Evolutionary conservation across 2,888 invertebrate species (phyloP).

Genomic region (Acheta domesticus): DNA sequence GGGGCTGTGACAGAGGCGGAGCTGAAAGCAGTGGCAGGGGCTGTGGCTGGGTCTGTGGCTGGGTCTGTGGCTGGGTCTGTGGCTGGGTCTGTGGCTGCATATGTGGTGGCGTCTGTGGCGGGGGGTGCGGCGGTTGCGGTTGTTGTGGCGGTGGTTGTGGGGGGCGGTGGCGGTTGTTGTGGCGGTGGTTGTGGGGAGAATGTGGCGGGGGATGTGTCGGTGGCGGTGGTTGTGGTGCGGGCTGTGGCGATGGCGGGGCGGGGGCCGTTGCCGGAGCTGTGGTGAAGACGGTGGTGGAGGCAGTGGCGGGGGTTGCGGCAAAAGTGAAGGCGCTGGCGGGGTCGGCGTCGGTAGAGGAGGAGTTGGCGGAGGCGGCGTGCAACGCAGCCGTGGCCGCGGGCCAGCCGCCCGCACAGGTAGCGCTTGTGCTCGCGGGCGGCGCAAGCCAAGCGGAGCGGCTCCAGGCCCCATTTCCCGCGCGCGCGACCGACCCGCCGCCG

Average conservation of each 20-base stretch:
- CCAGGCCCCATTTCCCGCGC: not conserved
- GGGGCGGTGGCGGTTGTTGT: too few relatives aligned
- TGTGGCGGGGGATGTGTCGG: too few relatives aligned
- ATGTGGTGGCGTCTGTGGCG: too few relatives aligned
- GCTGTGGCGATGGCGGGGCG: not conserved
- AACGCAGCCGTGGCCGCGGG: not conserved
- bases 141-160: too few relatives aligned
- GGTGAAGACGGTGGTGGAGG: too few relatives aligned
- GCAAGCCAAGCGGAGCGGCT: not conserved
- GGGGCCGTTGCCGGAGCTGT: not conserved
- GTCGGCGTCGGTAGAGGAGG: not conserved
- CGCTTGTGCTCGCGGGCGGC: not conserved
- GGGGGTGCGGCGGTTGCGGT: too few relatives aligned
- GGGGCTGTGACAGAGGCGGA: too few relatives aligned
- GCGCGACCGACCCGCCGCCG: not conserved
- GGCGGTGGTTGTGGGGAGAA: too few relatives aligned
- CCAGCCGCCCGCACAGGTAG: not conserved
- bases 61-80: not conserved
- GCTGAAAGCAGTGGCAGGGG: too few relatives aligned
- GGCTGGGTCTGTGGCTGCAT: too few relatives aligned
- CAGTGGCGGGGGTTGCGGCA: not conserved
- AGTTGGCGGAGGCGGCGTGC: not conserved
- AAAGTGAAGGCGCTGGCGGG: not conserved
- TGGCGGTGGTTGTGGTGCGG: not conserved
- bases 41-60: not conserved